Percentiles rank a stretch among this genome's conserved stretches.
Evolutionary conservation across 2,113 vertebrate species (phyloP).

Genomic region (Forbesichthys papilliferus): DNA sequence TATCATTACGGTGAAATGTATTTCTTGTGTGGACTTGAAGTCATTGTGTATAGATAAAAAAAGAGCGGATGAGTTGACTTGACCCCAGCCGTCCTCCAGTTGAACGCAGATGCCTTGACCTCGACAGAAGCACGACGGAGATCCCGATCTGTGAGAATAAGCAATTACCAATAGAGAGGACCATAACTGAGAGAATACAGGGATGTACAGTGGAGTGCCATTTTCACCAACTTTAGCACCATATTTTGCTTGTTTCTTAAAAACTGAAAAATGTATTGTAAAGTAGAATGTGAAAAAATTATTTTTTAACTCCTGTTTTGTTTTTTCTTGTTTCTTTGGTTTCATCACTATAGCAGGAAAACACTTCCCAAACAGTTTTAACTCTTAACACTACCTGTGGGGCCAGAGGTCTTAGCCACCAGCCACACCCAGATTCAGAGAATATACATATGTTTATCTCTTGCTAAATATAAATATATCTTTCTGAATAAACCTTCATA

Average conservation of each 20-base stretch:
- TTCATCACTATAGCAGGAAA: constrained; percentile 62
- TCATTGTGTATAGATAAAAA: no score
- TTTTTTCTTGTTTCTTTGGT: constrained; percentile 38
- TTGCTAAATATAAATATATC: constrained; percentile 78
- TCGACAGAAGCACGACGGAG: constrained; percentile 37
- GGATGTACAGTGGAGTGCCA: constrained; percentile 66
- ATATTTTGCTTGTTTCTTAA: constrained; percentile 45
- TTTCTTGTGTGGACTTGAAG: no score
- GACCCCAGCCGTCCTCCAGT: no score
- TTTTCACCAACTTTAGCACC: constrained; percentile 49
- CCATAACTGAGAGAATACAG: constrained; percentile 53
- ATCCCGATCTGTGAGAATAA: constrained; percentile 22
- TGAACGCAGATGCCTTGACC: constrained; percentile 50
- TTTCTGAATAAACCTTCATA: constrained; percentile 84
- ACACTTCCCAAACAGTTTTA: constrained; percentile 50
- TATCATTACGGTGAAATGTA: constrained; percentile 5
- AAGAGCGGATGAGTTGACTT: no score
- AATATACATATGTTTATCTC: constrained; percentile 77
- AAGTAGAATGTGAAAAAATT: constrained; percentile 37
- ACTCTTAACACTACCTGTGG: constrained; percentile 75
- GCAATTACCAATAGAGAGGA: constrained; percentile 42
- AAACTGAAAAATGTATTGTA: constrained; percentile 44
- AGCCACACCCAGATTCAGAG: constrained; percentile 60
- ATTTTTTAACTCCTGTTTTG: constrained; percentile 53
- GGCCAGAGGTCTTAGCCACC: constrained; percentile 53